These are phyloP conservation scores for Dendrocincla fuliginosa DNA, from an alignment of 2,797 vertebrate species.

Conservation along the genomic window DNA sequence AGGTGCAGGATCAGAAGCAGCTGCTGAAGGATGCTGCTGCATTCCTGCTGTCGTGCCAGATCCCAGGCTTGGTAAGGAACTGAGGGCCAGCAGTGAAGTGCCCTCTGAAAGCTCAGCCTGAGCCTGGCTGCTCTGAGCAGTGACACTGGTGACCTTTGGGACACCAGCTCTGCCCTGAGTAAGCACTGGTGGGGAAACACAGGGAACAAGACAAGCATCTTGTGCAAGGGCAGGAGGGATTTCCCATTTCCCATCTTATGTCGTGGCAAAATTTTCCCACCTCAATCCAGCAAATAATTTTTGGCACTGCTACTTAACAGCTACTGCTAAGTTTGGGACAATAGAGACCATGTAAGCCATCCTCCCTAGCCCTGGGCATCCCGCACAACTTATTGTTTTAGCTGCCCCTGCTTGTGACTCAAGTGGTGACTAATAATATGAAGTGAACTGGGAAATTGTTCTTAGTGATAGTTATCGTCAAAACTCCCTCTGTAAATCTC, in stretches of 20 bases:
- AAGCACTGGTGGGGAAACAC: background rate
- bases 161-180: background rate
- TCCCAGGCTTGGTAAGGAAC: conserved; percentile 91
- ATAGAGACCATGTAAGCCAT: background rate
- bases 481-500: background rate
- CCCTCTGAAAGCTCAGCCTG: background rate
- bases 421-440: background rate
- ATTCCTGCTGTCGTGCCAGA: conserved; percentile 94
- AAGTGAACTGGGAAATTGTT: conserved; percentile 1
- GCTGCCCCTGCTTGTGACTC: background rate
- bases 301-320: background rate
- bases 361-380: conserved; percentile 25
- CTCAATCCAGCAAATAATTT: background rate
- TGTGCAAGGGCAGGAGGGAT: background rate
- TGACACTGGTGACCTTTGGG: background rate
- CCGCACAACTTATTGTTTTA: background rate
- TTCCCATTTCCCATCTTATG: background rate
- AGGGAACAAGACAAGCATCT: background rate
- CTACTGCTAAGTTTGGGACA: background rate
- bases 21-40: conserved; percentile 92
- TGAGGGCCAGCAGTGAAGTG: background rate
- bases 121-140: background rate
- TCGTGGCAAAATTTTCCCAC: background rate
- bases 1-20: conserved; percentile 95
- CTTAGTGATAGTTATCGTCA: background rate